Percentiles rank a stretch among this genome's conserved stretches.
Evolutionary conservation across 2,888 invertebrate genomes (phyloP).

Genomic region (Sabellastarte sp.): DNA sequence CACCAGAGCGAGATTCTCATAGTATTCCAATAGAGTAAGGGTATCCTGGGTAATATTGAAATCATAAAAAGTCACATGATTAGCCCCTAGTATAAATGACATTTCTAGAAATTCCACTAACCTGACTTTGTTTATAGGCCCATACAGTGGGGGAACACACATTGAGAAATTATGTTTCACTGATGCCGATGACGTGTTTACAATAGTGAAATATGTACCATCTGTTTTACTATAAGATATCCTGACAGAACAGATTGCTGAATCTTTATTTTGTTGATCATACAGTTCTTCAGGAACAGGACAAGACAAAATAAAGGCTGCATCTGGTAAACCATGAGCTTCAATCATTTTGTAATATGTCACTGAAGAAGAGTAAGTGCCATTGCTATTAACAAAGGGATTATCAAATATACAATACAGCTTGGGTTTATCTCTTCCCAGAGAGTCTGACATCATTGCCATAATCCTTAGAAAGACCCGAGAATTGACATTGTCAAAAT

Average conservation of each 20-base stretch:
- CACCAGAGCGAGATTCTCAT: conserved; percentile 27
- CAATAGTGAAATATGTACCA: not conserved
- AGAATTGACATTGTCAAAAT: conserved; percentile 29
- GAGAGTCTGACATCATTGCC: conserved; percentile 6
- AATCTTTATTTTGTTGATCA: not conserved
- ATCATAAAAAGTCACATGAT: conserved; percentile 47
- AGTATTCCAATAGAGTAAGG: conserved; percentile 30
- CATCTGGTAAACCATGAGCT: conserved; percentile 49
- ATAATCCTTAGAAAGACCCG: conserved; percentile 26
- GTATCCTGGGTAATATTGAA: conserved; percentile 21
- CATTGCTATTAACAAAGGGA: not conserved
- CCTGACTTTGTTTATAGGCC: conserved; percentile 34
- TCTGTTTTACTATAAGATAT: not conserved
- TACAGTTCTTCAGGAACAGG: conserved; percentile 29
- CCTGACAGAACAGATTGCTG: not conserved
- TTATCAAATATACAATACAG: conserved; percentile 2
- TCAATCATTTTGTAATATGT: conserved; percentile 53
- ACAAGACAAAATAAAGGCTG: conserved; percentile 53
- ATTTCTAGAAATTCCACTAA: conserved; percentile 54
- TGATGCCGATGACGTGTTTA: not conserved
- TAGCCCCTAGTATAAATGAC: conserved; percentile 41
- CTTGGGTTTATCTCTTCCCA: not conserved
- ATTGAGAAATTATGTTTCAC: conserved; percentile 30
- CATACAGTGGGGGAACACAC: conserved; percentile 54
- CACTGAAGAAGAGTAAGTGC: not conserved